Conservation (phyloP, 2,113 vertebrate genomes). For the Albula glossodonta region DNA sequence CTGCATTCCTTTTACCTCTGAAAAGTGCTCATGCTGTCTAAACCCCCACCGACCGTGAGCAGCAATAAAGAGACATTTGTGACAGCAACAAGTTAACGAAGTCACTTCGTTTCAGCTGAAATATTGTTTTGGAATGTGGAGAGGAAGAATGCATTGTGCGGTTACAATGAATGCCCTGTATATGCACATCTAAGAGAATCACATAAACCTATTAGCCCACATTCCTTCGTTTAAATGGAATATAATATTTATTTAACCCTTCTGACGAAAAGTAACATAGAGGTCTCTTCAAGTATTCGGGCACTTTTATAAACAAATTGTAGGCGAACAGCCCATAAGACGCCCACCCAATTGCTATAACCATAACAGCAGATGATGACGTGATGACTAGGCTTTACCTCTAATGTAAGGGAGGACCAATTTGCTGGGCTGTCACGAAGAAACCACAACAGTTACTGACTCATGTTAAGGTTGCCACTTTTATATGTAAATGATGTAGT, state of each 20-base stretch:
- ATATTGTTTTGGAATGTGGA: not conserved
- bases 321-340: not conserved
- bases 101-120: not conserved
- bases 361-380: not conserved
- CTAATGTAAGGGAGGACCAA: not conserved
- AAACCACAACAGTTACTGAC: not conserved
- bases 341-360: not conserved
- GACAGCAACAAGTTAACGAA: slow-evolving; percentile 1
- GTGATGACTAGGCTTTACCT: not conserved
- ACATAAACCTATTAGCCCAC: not conserved
- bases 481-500: not conserved
- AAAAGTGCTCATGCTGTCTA: not conserved
- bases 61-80: not conserved
- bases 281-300: not conserved
- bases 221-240: not conserved
- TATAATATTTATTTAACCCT: not conserved
- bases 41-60: slow-evolving; percentile 26
- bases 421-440: not conserved
- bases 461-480: not conserved
- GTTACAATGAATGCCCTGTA: not conserved
- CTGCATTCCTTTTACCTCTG: slow-evolving; percentile 39
- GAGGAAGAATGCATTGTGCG: not conserved
- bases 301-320: not conserved
- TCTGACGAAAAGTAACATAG: not conserved
- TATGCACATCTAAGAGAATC: not conserved